A percentile compares a stretch with the other conserved stretches of the same genome.
These are phyloP conservation scores for Petaurus breviceps DNA, from an alignment of 2,113 vertebrate genomes.

Conservation along the genomic window DNA sequence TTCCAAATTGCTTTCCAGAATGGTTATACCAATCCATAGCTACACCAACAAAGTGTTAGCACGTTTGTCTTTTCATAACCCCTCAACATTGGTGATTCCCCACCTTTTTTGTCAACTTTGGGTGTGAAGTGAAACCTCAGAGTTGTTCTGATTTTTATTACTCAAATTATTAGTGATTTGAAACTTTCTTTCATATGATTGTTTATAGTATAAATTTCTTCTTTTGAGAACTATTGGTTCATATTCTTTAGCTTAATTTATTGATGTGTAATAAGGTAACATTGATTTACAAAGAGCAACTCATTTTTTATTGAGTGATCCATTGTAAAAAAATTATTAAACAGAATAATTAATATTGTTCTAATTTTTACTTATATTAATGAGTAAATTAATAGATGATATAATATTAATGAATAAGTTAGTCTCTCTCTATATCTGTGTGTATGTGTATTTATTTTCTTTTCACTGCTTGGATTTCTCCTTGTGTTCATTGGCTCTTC, in stretches of 20 bases:
- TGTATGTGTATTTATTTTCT: background rate
- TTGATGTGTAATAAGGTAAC: background rate
- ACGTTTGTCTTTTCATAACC: too few species aligned
- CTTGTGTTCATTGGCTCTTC: background rate
- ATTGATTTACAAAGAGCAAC: background rate
- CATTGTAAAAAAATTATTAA: background rate
- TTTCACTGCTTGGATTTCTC: background rate
- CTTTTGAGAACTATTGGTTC: background rate
- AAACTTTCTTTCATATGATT: background rate
- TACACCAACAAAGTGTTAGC: too few species aligned
- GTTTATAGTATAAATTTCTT: too few species aligned
- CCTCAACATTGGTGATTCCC: background rate
- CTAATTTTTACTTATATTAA: background rate
- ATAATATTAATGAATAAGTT: background rate
- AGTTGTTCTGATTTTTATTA: too few species aligned
- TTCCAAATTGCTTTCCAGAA: too few species aligned
- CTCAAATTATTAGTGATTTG: background rate
- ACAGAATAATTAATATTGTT: background rate
- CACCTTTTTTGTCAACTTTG: too few species aligned
- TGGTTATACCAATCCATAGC: too few species aligned
- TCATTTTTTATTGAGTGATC: background rate
- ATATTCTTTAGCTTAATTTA: background rate
- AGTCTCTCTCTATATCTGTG: too few species aligned
- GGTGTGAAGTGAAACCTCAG: too few species aligned
- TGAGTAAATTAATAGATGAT: background rate